Evolutionary conservation across 2,888 invertebrate genomes (phyloP).

Genomic region (Anticlea derivata): DNA sequence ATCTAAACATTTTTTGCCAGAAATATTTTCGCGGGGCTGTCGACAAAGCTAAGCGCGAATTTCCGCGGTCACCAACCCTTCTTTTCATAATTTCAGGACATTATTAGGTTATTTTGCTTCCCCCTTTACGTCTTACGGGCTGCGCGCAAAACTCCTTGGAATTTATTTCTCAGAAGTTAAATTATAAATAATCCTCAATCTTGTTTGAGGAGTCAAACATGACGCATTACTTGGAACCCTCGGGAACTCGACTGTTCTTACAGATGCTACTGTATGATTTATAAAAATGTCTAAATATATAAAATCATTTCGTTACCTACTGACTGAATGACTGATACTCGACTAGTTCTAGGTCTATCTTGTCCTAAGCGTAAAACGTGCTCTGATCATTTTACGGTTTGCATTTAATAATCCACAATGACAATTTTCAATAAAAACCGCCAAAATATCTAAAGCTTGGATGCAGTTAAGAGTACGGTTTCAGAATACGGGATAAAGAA

Average conservation of each 20-base stretch:
- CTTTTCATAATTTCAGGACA: slow-evolving; percentile 30
- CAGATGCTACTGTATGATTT: background rate
- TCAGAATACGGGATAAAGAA: no score
- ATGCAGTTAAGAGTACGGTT: no score
- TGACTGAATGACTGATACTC: no score
- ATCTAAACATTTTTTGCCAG: slow-evolving; percentile 25
- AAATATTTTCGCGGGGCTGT: slow-evolving; percentile 19
- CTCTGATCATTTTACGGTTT: no score
- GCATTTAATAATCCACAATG: no score
- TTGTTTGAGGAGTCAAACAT: slow-evolving; percentile 12
- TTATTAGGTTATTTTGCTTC: slow-evolving; percentile 33
- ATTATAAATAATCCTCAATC: slow-evolving; percentile 17
- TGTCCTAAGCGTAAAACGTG: no score
- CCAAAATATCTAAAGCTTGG: no score
- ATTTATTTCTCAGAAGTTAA: slow-evolving; percentile 16
- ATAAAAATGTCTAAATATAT: no score
- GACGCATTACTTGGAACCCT: background rate
- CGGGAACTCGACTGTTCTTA: background rate
- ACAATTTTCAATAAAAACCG: no score
- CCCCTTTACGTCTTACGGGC: slow-evolving; percentile 12
- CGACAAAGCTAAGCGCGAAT: slow-evolving; percentile 24
- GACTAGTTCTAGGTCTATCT: no score
- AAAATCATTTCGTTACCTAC: no score
- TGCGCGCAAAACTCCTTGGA: slow-evolving; percentile 10
- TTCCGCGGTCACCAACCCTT: slow-evolving; percentile 30